phyloP scores from a whole-genome alignment of 2,797 vertebrate species.

The Notolepis coatsorum region DNA sequence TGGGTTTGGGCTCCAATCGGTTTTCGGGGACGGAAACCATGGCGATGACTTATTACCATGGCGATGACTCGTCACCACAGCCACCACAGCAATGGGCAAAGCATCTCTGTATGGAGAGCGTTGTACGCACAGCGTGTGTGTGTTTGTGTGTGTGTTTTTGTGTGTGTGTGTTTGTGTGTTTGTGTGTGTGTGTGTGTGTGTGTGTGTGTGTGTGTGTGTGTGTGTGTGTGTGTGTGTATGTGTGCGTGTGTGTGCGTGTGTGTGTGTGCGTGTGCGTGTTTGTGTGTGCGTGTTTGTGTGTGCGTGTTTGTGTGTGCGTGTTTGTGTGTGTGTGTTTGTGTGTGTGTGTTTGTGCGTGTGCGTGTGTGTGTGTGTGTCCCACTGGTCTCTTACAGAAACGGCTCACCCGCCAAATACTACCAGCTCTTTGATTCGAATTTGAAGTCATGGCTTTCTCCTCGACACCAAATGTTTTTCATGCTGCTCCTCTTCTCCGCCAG shows the following conservation, averaged over 20 bases:
- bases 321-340: no score
- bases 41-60: conserved; percentile 70
- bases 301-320: no score
- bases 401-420: conserved; percentile 25
- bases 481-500: conserved; percentile 36
- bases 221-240: no score
- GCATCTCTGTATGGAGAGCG: conserved; percentile 49
- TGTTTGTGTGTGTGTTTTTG: no score
- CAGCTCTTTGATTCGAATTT: conserved; percentile 41
- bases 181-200: no score
- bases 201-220: no score
- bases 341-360: no score
- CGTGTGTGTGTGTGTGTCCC: no score
- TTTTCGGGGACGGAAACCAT: conserved; percentile 73
- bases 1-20: conserved; percentile 45
- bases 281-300: no score
- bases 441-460: conserved; percentile 40
- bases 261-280: no score
- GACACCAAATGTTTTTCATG: conserved; percentile 36
- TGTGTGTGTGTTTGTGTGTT: no score
- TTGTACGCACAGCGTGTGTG: conserved; percentile 50
- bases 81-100: conserved; percentile 65
- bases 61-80: conserved; percentile 72
- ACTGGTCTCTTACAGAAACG: conserved; percentile 41
- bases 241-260: no score